These are phyloP conservation scores for Drosophila engyochracea DNA, from an alignment of 2,888 invertebrate genomes.

Conservation along the genomic window DNA sequence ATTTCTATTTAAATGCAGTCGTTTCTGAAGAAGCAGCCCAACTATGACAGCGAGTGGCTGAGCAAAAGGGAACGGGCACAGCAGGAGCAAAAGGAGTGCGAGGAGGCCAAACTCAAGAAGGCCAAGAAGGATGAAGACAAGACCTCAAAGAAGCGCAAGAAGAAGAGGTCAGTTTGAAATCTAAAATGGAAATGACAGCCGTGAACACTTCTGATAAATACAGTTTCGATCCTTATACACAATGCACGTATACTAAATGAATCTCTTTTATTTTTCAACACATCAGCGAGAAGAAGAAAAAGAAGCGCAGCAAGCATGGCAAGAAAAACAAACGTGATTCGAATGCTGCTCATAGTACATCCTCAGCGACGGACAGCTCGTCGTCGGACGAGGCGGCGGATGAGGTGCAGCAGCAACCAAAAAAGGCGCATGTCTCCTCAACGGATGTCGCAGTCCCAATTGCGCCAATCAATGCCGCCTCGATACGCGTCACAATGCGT, in stretches of 20 bases:
- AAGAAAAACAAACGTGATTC: conserved; percentile 85
- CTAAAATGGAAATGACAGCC: not conserved
- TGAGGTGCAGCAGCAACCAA: conserved; percentile 45
- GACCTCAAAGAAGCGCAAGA: conserved; percentile 86
- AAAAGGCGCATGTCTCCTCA: conserved; percentile 45
- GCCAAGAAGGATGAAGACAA: conserved; percentile 83
- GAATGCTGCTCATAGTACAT: conserved; percentile 58
- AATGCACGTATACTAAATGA: not conserved
- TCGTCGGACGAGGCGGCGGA: conserved; percentile 74
- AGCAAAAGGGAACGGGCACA: conserved; percentile 91
- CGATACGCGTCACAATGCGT: conserved; percentile 89
- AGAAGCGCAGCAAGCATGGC: conserved; percentile 85
- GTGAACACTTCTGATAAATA: not conserved
- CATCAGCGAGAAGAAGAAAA: conserved; percentile 86
- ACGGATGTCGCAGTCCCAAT: conserved; percentile 15
- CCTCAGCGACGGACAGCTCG: conserved; percentile 71
- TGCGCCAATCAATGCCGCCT: conserved; percentile 84
- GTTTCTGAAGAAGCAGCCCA: conserved; percentile 93
- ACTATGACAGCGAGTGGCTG: conserved; percentile 95
- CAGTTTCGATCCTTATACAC: not conserved
- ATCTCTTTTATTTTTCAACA: not conserved
- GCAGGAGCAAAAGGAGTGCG: conserved; percentile 85
- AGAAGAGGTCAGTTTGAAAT: conserved; percentile 86
- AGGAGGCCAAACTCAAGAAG: conserved; percentile 85
- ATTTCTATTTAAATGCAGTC: conserved; percentile 86